Evolutionary conservation across 2,888 invertebrate species (phyloP).

Genomic region (Drosophila anomelani): DNA sequence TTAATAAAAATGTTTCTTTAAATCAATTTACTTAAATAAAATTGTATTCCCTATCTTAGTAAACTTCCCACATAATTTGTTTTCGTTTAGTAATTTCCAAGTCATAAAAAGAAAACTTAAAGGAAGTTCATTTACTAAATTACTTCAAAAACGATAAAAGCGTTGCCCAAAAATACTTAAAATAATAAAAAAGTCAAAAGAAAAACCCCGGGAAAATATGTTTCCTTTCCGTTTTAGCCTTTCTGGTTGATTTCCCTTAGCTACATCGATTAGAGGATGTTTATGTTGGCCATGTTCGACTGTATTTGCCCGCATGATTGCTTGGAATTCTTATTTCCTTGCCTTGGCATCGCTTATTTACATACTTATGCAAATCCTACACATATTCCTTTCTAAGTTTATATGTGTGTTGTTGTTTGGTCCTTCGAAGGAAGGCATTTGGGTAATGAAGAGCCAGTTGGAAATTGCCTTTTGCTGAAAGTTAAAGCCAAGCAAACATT

Average conservation of each 20-base stretch:
- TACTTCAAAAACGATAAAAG: not conserved
- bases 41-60: too few species aligned
- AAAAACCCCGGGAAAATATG: not conserved
- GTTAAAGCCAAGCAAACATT: constrained; percentile 34
- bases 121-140: not conserved
- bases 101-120: not conserved
- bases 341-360: constrained; percentile 35
- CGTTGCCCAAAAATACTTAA: too few species aligned
- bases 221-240: not conserved
- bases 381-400: not conserved
- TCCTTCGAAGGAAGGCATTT: constrained; percentile 24
- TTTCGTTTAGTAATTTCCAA: not conserved
- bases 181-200: not conserved
- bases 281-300: constrained; percentile 1
- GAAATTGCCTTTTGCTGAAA: constrained; percentile 20
- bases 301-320: constrained; percentile 20
- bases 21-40: too few species aligned
- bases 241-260: constrained; percentile 13
- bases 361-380: constrained; percentile 37
- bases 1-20: too few species aligned
- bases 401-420: constrained; percentile 15
- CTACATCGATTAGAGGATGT: constrained; percentile 4
- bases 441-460: constrained; percentile 44
- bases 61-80: too few species aligned
- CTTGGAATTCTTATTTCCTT: constrained; percentile 8